A percentile compares a stretch with the other conserved stretches of the same genome.
phyloP scores from a whole-genome alignment of 37 sponge, comb jelly and placozoan genomes.

The Geodia barretti region DNA sequence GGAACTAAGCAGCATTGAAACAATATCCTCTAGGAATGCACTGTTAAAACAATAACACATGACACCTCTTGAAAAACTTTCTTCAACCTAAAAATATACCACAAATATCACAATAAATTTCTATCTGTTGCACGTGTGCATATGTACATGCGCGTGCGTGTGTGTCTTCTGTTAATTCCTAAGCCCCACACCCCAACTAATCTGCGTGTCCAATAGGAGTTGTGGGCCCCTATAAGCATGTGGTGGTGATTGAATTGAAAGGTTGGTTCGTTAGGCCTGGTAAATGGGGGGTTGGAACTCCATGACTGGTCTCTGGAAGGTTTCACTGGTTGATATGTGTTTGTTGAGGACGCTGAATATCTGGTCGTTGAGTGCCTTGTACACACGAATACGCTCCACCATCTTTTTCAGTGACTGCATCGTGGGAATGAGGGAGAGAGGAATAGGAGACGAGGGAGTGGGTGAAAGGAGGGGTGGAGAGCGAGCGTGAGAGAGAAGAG shows the following conservation, averaged over 20 bases:
- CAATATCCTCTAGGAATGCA: no score
- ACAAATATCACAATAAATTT: neutral
- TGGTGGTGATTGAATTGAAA: neutral
- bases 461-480: neutral
- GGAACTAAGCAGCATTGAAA: no score
- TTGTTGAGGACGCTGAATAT: slow-evolving; percentile 89
- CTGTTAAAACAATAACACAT: neutral
- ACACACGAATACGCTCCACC: slow-evolving; percentile 79
- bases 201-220: neutral
- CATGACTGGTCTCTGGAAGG: slow-evolving; percentile 58
- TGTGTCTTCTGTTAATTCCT: neutral
- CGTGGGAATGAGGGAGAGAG: neutral
- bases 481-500: neutral
- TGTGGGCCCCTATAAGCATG: neutral
- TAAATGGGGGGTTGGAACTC: slow-evolving; percentile 95
- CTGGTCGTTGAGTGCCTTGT: slow-evolving; percentile 82
- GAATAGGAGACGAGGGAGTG: neutral
- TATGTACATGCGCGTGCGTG: neutral
- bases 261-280: slow-evolving; percentile 16
- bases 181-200: neutral
- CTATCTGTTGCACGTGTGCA: neutral
- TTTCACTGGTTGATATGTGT: slow-evolving; percentile 70
- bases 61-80: neutral
- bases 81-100: neutral
- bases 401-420: slow-evolving; percentile 73